Evolutionary conservation across 2,888 invertebrate genomes (phyloP).

Genomic region (Hirtodrosophila duncani): DNA sequence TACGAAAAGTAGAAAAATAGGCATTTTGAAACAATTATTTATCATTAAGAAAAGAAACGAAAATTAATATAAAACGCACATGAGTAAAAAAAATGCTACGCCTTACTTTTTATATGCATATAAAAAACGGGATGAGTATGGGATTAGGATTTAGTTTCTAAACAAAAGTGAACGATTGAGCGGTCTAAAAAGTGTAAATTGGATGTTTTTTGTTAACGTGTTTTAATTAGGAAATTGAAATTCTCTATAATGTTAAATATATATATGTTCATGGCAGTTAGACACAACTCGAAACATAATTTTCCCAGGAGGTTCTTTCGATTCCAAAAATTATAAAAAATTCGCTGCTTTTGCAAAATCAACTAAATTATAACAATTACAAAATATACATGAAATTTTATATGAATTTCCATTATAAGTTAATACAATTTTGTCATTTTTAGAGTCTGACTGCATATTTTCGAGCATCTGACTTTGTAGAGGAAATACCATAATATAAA

Average conservation of each 20-base stretch:
- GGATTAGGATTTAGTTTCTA: slow-evolving; percentile 24
- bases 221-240: slow-evolving; percentile 23
- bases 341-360: slow-evolving; percentile 34
- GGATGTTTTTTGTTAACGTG: slow-evolving; percentile 10
- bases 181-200: slow-evolving; percentile 30
- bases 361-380: slow-evolving; percentile 26
- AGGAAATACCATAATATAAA: slow-evolving; percentile 14
- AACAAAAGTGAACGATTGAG: slow-evolving; percentile 36
- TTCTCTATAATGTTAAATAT: neutral
- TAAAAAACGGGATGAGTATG: slow-evolving; percentile 20
- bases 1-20: slow-evolving; percentile 20
- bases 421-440: slow-evolving; percentile 14
- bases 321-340: slow-evolving; percentile 22
- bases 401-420: slow-evolving; percentile 10
- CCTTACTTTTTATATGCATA: neutral
- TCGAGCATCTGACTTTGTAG: slow-evolving; percentile 41
- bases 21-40: slow-evolving; percentile 20
- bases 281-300: slow-evolving; percentile 2
- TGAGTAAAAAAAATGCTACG: slow-evolving; percentile 15
- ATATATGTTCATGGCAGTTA: slow-evolving; percentile 49
- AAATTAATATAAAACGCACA: slow-evolving; percentile 28
- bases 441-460: slow-evolving; percentile 41
- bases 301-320: too few relatives aligned
- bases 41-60: slow-evolving; percentile 21
- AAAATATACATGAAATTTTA: too few relatives aligned